Evolutionary conservation across 1,140 invertebrate genomes (phyloP), one percentile per base, ranked within the genome.

Genomic region (Drosophila busckii): DNA sequence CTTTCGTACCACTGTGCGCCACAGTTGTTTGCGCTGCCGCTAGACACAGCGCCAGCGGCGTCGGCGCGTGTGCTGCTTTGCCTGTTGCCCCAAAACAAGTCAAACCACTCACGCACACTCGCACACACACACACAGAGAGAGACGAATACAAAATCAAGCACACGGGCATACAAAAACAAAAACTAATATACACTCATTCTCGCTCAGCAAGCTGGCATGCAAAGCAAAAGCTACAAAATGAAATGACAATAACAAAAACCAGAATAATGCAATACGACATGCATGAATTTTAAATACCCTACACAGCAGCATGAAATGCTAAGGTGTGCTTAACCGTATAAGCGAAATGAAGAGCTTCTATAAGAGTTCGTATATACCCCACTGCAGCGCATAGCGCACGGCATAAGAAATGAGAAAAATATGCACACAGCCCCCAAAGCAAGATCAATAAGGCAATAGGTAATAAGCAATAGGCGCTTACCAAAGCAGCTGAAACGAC

Each of bases 81-180:
- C 49, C 63, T 59, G 71, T 48, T 75, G 75, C 75, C 75, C 50
- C 69, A 82, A 82, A 82, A 82, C 75, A 83, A 82, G 75, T 82
- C 75, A 82, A 82, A 82, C 75, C 75, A 82, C 75, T 82, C 75
- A 65, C 69, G 48, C 63, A 75, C 41, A 70, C 70, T 35, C 40
- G 17, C 49, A 31, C 44, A 70, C 25, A 52, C 40, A 2, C 15
- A 31, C 23, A 31, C 42, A 48, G 22, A 44, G 35, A 49, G 32
- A 38, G 25, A 59, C 46, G n/a, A 34, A 17, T 12, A 49, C 23
- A 26, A 23, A n/a, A 4, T 22, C 26, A 23, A n/a, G 13, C 10
- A 42, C 35, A 45, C 23, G 58, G 12, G 40, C 17, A 15, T 10
- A 28, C 29, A 44, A 29, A 26, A 42, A 41, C 44, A 62, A 42